Percentiles rank a stretch among this genome's conserved stretches.
Conservation (phyloP, 2,888 invertebrate genomes). For the Synanthedon formicaeformis region DNA sequence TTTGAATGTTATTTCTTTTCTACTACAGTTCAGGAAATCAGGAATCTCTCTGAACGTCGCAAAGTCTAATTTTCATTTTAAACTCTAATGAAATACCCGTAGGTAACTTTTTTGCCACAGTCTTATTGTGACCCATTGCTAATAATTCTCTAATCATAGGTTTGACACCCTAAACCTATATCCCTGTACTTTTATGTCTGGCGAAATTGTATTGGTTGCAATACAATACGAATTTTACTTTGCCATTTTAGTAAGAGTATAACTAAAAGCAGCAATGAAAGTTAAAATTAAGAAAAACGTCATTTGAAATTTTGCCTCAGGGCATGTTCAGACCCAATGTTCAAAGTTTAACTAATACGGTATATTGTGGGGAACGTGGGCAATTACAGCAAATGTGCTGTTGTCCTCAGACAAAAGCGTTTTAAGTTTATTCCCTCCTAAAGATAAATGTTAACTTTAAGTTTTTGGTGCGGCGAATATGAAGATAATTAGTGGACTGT, state of each 20-base stretch:
- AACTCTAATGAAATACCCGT: too few relatives aligned
- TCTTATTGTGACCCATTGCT: constrained; percentile 36
- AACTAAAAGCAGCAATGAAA: constrained; percentile 18
- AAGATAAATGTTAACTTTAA: background rate
- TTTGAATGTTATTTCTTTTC: too few relatives aligned
- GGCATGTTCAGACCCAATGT: constrained; percentile 26
- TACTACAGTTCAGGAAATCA: too few relatives aligned
- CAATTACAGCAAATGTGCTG: constrained; percentile 62
- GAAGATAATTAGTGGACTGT: too few relatives aligned
- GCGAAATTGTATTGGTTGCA: background rate
- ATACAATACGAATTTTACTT: background rate
- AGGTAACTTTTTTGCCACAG: constrained; percentile 36
- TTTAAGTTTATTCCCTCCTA: background rate
- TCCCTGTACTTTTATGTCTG: background rate
- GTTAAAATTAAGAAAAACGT: constrained; percentile 1
- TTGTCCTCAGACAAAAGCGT: constrained; percentile 48
- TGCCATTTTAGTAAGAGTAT: background rate
- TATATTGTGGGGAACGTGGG: constrained; percentile 49
- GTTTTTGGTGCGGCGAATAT: too few relatives aligned
- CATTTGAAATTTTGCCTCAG: constrained; percentile 13
- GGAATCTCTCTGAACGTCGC: too few relatives aligned
- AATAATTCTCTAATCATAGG: constrained; percentile 63
- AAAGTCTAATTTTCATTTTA: too few relatives aligned
- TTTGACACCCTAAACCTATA: constrained; percentile 42
- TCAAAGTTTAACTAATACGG: constrained; percentile 46